These are phyloP conservation scores for Metridium senile DNA, from an alignment of 92 coral and sea anemone species.

Conservation along the genomic window DNA sequence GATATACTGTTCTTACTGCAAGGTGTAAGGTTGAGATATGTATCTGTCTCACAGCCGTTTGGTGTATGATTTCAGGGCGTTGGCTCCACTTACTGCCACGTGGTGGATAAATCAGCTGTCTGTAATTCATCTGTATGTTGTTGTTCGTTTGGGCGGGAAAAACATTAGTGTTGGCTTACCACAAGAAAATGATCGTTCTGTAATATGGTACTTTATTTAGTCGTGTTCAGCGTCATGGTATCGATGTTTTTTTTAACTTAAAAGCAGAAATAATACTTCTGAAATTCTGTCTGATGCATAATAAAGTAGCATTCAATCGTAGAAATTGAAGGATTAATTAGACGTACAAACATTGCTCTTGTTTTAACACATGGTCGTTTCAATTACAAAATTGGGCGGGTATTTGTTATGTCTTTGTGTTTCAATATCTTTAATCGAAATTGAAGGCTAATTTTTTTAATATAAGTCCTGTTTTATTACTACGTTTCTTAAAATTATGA, in stretches of 20 bases:
- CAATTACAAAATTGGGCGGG: neutral
- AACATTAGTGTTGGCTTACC: neutral
- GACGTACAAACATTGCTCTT: neutral
- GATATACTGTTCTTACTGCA: too few species aligned
- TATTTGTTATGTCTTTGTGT: neutral
- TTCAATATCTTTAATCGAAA: neutral
- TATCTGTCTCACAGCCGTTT: neutral
- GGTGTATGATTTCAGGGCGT: neutral
- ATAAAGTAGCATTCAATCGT: neutral
- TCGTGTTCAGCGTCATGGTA: too few species aligned
- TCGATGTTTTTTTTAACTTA: too few species aligned
- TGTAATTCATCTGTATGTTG: neutral
- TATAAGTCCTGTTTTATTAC: neutral
- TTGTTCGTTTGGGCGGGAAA: slow-evolving; percentile 1
- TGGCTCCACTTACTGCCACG: neutral
- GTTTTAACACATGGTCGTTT: neutral
- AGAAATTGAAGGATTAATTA: neutral
- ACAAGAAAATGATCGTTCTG: neutral
- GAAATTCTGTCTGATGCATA: neutral
- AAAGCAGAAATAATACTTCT: neutral
- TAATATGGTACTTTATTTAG: too few species aligned
- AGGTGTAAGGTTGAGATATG: too few species aligned
- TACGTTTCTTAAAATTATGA: neutral
- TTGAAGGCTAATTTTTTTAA: neutral
- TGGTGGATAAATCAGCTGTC: neutral